Evolutionary conservation across 2,113 vertebrate genomes (phyloP).

Genomic region (Tachuris rubrigastra): DNA sequence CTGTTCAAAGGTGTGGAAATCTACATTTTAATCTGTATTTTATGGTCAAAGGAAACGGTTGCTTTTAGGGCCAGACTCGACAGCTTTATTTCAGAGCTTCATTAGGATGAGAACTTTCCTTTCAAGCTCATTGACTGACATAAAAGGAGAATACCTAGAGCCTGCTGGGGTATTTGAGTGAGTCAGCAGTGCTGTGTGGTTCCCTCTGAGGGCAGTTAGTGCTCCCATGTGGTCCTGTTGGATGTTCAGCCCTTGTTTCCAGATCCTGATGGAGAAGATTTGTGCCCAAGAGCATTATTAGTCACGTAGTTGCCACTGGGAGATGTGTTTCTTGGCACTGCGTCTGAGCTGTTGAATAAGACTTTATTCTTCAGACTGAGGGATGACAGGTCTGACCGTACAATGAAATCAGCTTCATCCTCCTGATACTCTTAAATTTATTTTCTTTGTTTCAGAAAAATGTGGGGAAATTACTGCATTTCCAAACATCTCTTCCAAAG

Average conservation of each 20-base stretch:
- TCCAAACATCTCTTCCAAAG: background rate
- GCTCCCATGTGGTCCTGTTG: background rate
- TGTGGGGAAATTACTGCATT: background rate
- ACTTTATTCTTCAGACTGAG: background rate
- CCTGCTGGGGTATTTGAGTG: accelerated
- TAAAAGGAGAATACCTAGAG: background rate
- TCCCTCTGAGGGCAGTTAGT: background rate
- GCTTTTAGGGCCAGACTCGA: background rate
- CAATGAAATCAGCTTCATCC: background rate
- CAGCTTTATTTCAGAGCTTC: background rate
- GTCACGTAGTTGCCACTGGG: background rate
- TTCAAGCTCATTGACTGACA: background rate
- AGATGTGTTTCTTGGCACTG: background rate
- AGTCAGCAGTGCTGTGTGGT: background rate
- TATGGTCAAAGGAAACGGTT: accelerated
- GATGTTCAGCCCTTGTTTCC: background rate
- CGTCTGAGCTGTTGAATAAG: background rate
- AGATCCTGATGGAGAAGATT: background rate
- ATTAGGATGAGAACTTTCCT: background rate
- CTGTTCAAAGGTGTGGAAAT: background rate
- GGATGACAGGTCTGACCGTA: background rate
- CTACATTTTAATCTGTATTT: background rate
- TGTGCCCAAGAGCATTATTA: background rate
- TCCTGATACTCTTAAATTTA: background rate
- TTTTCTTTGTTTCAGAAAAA: constrained; percentile 10